Percentiles rank a stretch among this genome's conserved stretches.
These are phyloP conservation scores for Drosophila rubida DNA, from an alignment of 2,888 invertebrate genomes.

Conservation along the genomic window DNA sequence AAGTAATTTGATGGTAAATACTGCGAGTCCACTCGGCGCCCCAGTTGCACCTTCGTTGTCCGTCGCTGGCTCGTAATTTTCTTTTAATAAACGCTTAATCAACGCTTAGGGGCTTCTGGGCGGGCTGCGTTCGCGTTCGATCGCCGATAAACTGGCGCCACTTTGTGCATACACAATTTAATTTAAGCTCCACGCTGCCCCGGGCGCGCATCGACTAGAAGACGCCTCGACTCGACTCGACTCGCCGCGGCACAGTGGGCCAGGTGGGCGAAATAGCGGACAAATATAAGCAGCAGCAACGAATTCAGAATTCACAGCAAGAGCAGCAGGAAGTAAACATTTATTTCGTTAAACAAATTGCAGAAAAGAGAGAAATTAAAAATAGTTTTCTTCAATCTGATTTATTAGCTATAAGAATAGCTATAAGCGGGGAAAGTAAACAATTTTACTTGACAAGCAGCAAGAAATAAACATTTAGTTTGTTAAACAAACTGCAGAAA, in stretches of 20 bases:
- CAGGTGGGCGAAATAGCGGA: background rate
- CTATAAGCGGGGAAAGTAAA: too few species aligned
- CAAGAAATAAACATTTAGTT: too few species aligned
- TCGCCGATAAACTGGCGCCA: constrained; percentile 55
- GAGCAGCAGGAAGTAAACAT: too few species aligned
- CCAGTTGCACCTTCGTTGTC: background rate
- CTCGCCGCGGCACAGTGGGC: constrained; percentile 44
- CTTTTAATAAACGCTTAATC: constrained; percentile 64
- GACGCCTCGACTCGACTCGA: background rate
- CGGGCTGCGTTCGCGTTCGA: constrained; percentile 43
- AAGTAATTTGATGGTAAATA: constrained; percentile 56
- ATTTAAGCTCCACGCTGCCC: constrained; percentile 39
- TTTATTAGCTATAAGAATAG: too few species aligned
- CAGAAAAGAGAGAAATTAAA: too few species aligned
- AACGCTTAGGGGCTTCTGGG: constrained; percentile 26
- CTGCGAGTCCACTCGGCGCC: constrained; percentile 25
- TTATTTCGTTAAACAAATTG: too few species aligned
- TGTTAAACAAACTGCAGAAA: too few species aligned
- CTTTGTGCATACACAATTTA: constrained; percentile 53
- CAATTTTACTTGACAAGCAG: too few species aligned
- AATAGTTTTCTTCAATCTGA: too few species aligned
- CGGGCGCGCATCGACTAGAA: constrained; percentile 11
- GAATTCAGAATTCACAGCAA: too few species aligned
- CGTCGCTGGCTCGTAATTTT: constrained; percentile 20
- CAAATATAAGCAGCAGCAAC: background rate